These are phyloP conservation scores for Grammomys dolichurus DNA, from an alignment of 2,113 vertebrate genomes.

Conservation along the genomic window DNA sequence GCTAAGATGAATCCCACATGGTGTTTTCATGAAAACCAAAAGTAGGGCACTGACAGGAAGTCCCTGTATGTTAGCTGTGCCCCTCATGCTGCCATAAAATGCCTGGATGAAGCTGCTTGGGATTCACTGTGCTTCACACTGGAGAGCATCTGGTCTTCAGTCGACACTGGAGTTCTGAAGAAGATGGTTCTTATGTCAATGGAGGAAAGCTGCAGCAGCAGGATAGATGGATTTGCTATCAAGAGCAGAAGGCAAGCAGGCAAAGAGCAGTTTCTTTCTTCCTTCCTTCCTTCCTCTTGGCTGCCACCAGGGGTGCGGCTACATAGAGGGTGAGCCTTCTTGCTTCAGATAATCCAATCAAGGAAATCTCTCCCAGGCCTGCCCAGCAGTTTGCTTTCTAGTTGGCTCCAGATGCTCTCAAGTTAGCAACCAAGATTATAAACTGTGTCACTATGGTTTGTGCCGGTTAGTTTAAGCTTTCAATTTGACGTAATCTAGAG, in stretches of 20 bases:
- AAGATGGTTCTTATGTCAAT: background rate
- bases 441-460: background rate
- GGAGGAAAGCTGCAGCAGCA: background rate
- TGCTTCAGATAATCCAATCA: background rate
- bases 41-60: no score
- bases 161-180: no score
- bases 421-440: background rate
- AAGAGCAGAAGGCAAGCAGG: background rate
- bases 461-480: background rate
- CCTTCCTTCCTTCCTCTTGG: background rate
- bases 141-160: no score
- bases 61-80: no score
- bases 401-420: background rate
- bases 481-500: background rate
- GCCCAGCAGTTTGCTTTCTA: no score
- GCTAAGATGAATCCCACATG: rapidly evolving
- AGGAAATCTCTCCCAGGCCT: background rate
- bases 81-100: background rate
- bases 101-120: background rate
- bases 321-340: background rate
- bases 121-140: background rate
- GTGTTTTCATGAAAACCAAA: background rate
- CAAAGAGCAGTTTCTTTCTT: background rate
- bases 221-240: background rate
- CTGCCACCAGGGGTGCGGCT: background rate